Evolutionary conservation across 35 echinoderm and acorn worm genomes (phyloP).

Genomic region (Ophioderma brevispina): DNA sequence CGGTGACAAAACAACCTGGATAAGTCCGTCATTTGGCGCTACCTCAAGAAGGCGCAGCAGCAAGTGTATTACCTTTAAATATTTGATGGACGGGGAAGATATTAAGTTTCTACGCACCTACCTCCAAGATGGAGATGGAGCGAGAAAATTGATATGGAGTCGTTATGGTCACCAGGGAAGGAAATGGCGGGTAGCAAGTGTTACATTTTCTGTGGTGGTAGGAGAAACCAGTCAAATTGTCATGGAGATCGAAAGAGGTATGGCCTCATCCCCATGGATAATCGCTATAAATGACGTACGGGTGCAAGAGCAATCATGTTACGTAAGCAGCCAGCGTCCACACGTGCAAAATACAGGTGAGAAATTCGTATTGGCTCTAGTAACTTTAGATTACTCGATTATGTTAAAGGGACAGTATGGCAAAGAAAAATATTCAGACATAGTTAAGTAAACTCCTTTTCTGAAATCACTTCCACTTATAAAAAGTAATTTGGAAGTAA

Average conservation of each 20-base stretch:
- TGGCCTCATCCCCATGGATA: not conserved
- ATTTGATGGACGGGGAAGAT: not conserved
- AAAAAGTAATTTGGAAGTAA: no score
- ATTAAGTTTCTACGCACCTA: not conserved
- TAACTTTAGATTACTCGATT: no score
- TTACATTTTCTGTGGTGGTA: not conserved
- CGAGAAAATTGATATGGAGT: not conserved
- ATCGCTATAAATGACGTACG: not conserved
- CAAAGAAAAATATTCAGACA: no score
- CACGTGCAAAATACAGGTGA: not conserved
- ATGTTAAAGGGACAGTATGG: no score
- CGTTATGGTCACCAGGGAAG: not conserved
- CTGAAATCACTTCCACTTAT: no score
- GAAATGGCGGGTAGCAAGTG: constrained; percentile 1
- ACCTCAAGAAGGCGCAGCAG: not conserved
- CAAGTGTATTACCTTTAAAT: not conserved
- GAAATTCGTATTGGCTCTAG: no score
- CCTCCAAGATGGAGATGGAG: not conserved
- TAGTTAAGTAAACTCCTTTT: no score
- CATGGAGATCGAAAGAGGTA: not conserved
- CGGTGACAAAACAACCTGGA: not conserved
- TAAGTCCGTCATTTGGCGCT: not conserved
- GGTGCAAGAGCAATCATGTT: not conserved
- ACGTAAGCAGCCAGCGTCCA: not conserved
- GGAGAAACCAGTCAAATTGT: not conserved